These are phyloP conservation scores for Xyrauchen texanus DNA, from an alignment of 2,113 vertebrate genomes.

Conservation along the genomic window DNA sequence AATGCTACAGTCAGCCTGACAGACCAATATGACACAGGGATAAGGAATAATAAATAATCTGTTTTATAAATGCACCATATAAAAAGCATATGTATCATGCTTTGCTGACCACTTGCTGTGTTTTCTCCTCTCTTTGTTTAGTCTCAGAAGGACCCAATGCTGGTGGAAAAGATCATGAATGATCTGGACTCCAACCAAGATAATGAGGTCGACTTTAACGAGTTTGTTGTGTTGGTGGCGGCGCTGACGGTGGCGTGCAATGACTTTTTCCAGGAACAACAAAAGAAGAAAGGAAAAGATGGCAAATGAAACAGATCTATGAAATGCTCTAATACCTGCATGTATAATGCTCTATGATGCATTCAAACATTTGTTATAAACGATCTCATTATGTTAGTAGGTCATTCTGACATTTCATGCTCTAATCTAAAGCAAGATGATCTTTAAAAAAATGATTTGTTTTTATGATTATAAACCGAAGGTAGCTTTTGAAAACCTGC, in stretches of 20 bases:
- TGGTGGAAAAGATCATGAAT: constrained; percentile 91
- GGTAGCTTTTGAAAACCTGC: too few relatives aligned
- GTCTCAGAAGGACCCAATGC: constrained; percentile 85
- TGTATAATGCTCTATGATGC: background rate
- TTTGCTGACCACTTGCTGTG: background rate
- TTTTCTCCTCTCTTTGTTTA: constrained; percentile 52
- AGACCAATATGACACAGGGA: too few relatives aligned
- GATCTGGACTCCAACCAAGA: constrained; percentile 90
- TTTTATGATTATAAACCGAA: too few relatives aligned
- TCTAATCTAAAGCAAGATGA: too few relatives aligned
- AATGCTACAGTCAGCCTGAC: too few relatives aligned
- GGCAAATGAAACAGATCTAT: constrained; percentile 3
- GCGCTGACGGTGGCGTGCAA: constrained; percentile 90
- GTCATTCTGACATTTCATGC: too few relatives aligned
- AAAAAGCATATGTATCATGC: background rate
- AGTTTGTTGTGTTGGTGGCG: constrained; percentile 88
- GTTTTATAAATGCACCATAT: too few relatives aligned
- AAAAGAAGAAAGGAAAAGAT: constrained; percentile 78
- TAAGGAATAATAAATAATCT: too few relatives aligned
- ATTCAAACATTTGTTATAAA: constrained; percentile 11
- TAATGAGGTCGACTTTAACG: constrained; percentile 93
- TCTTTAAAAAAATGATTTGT: too few relatives aligned
- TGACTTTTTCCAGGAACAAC: constrained; percentile 87
- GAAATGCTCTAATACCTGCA: background rate
- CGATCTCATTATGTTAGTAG: background rate